Evolutionary conservation across 2,888 invertebrate genomes (phyloP), one percentile per base, ranked within the genome.

Genomic region (Tachina fera): DNA sequence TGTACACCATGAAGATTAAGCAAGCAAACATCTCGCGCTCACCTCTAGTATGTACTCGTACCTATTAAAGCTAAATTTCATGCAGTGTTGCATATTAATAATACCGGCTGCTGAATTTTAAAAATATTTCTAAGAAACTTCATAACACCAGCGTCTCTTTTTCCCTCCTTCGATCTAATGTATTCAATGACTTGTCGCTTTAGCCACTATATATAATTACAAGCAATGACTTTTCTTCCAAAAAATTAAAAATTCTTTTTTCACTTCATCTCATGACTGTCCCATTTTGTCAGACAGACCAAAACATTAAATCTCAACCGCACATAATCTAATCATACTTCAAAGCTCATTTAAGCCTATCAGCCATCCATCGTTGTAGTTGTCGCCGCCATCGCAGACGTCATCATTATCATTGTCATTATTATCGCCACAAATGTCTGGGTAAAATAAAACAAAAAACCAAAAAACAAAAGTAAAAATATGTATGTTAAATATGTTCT

Each of bases 361-460:
- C 78, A 31, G 31, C 31, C 31, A 31, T 5, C 31, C 31, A 71
- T 71, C 60, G 31, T 51, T 70, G n/a, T 39, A 61, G 45, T 31
- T 31, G 51, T 74, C 61, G 47, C 22, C 71, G 65, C 47, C 80
- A 31, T 60, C 47, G 43, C 63, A 63, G 56, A 56, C 74, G 67
- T 72, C 84, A 71, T 78, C 70, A 74, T 78, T 58, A 82, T 75
- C 63, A 71, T 65, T 61, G 70, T 71, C 71, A 67, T 83, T 61
- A 86, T 83, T 76, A 80, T 79, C 83, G 68, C 75, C 82, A 70
- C 79, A 83, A 86, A 83, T 83, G 76, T 83, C 67, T 83, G 79
- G 53, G 22, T 22, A 53, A 74, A 75, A 70, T 47, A 47, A 77
- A 81, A 47, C 16, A 56, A 53, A 53, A 19, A n/a, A n/a, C n/a